A percentile compares a stretch with the other conserved stretches of the same genome.
phyloP scores from a whole-genome alignment of 1,140 invertebrate genomes.

The Drosophila sturtevanti region DNA sequence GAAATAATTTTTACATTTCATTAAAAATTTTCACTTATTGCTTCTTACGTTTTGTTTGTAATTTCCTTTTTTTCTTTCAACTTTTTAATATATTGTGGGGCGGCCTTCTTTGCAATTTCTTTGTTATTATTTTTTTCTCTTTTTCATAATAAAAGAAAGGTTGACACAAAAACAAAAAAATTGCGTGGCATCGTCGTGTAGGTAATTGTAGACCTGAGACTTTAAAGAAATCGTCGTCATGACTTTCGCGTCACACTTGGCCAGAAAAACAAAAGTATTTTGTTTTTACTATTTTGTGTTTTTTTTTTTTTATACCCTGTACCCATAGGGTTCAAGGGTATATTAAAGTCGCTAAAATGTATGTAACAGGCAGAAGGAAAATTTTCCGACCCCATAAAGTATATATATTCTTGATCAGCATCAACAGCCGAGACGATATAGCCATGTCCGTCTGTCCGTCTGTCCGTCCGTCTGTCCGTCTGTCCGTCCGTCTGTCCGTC shows the following conservation, averaged over 20 bases:
- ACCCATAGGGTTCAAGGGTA: too few species aligned
- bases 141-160: slow-evolving; percentile 10
- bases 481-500: too few species aligned
- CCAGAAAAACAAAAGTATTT: slow-evolving; percentile 32
- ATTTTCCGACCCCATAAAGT: too few species aligned
- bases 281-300: too few species aligned
- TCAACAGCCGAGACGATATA: too few species aligned
- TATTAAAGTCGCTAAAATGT: too few species aligned
- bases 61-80: not conserved
- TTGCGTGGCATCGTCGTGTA: not conserved
- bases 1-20: not conserved
- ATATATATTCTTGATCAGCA: too few species aligned
- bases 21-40: slow-evolving; percentile 5
- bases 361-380: too few species aligned
- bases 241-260: slow-evolving; percentile 77
- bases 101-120: slow-evolving; percentile 8
- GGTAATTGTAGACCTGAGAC: slow-evolving; percentile 41
- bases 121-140: not conserved
- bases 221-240: slow-evolving; percentile 48
- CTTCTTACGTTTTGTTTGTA: not conserved
- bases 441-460: too few species aligned
- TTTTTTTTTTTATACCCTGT: slow-evolving; percentile 29
- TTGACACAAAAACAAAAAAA: not conserved
- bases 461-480: too few species aligned
- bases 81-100: not conserved